Evolutionary conservation across 2,113 vertebrate species (phyloP).

Genomic region (Polypterus bichir): DNA sequence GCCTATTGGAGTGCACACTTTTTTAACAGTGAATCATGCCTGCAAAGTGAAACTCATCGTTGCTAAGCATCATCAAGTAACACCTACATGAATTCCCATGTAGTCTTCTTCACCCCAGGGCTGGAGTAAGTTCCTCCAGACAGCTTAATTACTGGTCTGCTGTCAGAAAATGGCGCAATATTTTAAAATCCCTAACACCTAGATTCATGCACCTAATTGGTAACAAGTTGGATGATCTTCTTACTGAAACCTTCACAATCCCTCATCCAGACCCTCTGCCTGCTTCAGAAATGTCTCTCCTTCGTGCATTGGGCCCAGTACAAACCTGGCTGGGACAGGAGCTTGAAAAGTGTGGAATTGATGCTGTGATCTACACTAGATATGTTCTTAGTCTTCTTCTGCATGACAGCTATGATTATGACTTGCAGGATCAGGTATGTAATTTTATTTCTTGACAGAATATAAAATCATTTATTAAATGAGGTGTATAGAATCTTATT

Average conservation of each 20-base stretch:
- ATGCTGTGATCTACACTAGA: constrained; percentile 96
- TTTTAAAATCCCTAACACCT: constrained; percentile 77
- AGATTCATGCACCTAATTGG: constrained; percentile 85
- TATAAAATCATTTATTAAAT: constrained; percentile 1
- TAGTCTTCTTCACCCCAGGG: constrained; percentile 53
- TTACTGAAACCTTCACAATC: constrained; percentile 75
- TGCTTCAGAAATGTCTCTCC: constrained; percentile 89
- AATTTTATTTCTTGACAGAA: constrained; percentile 10
- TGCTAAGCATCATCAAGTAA: constrained; percentile 62
- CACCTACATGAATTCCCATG: constrained; percentile 66
- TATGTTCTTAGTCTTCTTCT: constrained; percentile 97
- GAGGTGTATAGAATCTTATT: constrained; percentile 25
- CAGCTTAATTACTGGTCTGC: constrained; percentile 46
- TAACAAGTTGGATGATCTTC: constrained; percentile 75
- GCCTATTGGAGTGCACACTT: constrained; percentile 52
- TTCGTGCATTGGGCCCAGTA: constrained; percentile 92
- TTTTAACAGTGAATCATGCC: constrained; percentile 64
- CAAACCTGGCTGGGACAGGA: constrained; percentile 99
- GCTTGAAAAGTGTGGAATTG: constrained; percentile 98
- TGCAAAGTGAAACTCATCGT: constrained; percentile 62
- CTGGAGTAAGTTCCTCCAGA: constrained; percentile 71
- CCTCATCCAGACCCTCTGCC: constrained; percentile 65
- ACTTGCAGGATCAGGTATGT: constrained; percentile 95
- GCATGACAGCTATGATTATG: constrained; percentile 94
- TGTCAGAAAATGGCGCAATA: constrained; percentile 59